A percentile compares a stretch with the other conserved stretches of the same genome.
Conservation (phyloP, 2,113 vertebrate species). For the Pomatostomus ruficeps region DNA sequence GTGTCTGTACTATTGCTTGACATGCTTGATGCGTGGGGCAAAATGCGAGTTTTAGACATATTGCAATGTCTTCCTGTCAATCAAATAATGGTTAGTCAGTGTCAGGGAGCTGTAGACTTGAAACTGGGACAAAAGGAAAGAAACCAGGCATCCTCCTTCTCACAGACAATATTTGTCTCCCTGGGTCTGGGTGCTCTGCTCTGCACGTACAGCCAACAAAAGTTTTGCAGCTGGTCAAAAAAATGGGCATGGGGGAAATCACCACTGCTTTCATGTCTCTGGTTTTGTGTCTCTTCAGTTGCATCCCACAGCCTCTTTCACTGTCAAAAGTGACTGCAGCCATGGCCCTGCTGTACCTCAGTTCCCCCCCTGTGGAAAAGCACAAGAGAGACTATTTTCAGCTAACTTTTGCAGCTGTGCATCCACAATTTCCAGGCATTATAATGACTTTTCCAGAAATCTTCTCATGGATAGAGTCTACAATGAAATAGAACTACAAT, state of each 20-base stretch:
- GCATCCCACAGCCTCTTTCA: background rate
- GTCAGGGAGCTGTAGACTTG: background rate
- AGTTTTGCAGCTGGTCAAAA: background rate
- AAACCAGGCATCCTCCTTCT: background rate
- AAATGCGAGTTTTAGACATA: background rate
- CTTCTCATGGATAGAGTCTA: background rate
- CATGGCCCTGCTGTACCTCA: background rate
- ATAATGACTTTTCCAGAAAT: background rate
- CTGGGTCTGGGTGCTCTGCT: background rate
- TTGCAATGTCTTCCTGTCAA: background rate
- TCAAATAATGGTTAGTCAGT: background rate
- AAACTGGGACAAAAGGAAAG: background rate
- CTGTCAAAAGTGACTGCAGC: background rate
- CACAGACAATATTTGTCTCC: background rate
- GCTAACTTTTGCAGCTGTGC: background rate
- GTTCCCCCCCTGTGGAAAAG: background rate
- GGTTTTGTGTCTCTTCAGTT: background rate
- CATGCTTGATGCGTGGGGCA: background rate
- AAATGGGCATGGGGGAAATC: background rate
- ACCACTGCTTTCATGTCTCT: background rate
- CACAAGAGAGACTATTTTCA: background rate
- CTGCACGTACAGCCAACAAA: background rate
- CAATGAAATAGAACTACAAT: background rate
- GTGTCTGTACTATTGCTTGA: background rate
- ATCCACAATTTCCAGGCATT: background rate